Evolutionary conservation across 2,113 vertebrate species (phyloP).

Genomic region (Anthoscopus minutus): DNA sequence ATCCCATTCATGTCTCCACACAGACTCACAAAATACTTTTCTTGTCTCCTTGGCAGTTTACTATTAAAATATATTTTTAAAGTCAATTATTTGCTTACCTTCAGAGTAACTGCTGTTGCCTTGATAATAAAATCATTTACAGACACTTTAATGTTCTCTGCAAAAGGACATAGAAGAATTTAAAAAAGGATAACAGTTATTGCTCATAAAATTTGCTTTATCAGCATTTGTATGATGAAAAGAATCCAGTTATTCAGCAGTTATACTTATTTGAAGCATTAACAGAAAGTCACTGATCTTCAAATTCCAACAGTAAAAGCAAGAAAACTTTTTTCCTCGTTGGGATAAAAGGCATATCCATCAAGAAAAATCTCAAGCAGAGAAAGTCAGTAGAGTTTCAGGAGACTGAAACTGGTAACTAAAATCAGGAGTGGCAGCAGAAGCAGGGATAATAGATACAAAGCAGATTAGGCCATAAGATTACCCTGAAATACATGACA

Average conservation of each 20-base stretch:
- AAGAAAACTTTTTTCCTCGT: background rate
- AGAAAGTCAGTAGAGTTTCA: background rate
- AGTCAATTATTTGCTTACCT: conserved; percentile 76
- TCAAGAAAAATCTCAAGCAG: background rate
- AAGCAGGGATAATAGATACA: background rate
- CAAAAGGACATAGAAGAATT: conserved; percentile 42
- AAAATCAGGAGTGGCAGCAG: background rate
- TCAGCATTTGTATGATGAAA: background rate
- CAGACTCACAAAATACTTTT: background rate
- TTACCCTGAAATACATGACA: background rate
- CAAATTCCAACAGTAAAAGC: background rate
- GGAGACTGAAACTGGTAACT: background rate
- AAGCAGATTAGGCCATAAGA: background rate
- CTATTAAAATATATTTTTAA: background rate
- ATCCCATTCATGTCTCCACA: background rate
- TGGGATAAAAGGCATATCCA: background rate
- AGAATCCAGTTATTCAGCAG: background rate
- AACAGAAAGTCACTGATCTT: background rate
- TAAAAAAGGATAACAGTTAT: background rate
- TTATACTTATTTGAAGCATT: background rate
- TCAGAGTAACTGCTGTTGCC: conserved; percentile 88
- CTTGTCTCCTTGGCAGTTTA: background rate
- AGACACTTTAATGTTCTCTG: conserved; percentile 93
- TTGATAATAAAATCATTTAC: conserved; percentile 98
- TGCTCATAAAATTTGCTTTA: background rate